phyloP scores from a whole-genome alignment of 2,797 vertebrate genomes.

The Spheniscus humboldti region DNA sequence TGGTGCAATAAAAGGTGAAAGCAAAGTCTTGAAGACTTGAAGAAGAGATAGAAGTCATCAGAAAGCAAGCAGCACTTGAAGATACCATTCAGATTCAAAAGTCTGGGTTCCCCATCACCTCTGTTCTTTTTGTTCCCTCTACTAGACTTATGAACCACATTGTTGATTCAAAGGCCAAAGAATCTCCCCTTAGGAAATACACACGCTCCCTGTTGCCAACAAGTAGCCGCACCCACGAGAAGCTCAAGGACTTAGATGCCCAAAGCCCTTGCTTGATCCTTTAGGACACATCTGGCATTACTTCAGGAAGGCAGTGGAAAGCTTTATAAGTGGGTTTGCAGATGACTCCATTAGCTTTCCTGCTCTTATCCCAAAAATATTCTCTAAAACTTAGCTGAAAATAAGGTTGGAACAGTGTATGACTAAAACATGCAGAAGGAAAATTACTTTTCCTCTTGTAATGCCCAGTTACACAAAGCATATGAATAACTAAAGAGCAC shows the following conservation, averaged over 20 bases:
- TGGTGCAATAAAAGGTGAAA: not conserved
- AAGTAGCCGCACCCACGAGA: not conserved
- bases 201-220: not conserved
- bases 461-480: not conserved
- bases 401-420: not conserved
- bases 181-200: not conserved
- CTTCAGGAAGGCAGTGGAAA: not conserved
- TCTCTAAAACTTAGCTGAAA: not conserved
- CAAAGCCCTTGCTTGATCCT: not conserved
- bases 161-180: not conserved
- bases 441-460: not conserved
- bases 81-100: not conserved
- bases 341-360: not conserved
- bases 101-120: not conserved
- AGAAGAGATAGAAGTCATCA: not conserved
- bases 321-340: not conserved
- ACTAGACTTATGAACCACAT: not conserved
- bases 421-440: not conserved
- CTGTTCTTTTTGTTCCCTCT: not conserved
- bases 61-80: not conserved
- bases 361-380: not conserved
- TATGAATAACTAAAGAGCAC: conserved; percentile 31
- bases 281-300: not conserved
- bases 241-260: not conserved
- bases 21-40: not conserved